phyloP scores from a whole-genome alignment of 2,113 vertebrate species.

The Lycaon pictus region DNA sequence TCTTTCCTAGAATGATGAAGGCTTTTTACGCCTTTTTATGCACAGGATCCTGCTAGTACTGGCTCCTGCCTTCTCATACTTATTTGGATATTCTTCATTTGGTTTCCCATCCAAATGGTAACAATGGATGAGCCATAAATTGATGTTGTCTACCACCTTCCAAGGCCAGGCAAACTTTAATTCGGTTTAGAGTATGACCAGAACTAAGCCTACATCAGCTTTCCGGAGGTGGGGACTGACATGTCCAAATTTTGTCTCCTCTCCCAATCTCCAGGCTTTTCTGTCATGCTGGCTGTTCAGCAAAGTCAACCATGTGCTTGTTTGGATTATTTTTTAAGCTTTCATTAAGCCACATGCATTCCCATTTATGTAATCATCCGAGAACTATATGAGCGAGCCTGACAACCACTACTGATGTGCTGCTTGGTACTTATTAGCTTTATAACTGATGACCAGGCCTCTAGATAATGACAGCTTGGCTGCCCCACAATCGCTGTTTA shows the following conservation, averaged over 20 bases:
- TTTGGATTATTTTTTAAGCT: background rate
- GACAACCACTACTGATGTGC: slow-evolving; percentile 41
- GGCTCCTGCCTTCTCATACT: background rate
- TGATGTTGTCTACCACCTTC: background rate
- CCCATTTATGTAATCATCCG: background rate
- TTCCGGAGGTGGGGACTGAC: background rate
- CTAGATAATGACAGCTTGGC: slow-evolving; percentile 82
- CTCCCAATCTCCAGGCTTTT: background rate
- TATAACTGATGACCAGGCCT: slow-evolving; percentile 81
- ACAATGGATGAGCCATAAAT: background rate
- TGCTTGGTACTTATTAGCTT: slow-evolving; percentile 75
- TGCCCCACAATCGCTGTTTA: slow-evolving; percentile 60
- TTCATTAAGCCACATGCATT: slow-evolving; percentile 21
- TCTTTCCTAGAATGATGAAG: background rate
- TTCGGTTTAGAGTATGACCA: background rate
- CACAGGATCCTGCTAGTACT: background rate
- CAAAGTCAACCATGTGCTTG: background rate
- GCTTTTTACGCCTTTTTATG: background rate
- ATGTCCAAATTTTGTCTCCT: too few relatives aligned
- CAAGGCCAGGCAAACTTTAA: background rate
- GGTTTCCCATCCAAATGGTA: background rate
- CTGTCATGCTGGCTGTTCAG: background rate
- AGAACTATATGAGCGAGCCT: background rate
- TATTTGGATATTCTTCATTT: background rate
- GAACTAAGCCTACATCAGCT: background rate